Evolutionary conservation across 1,140 invertebrate genomes (phyloP), one percentile per base, ranked within the genome.

Genomic region (Drosophila pseudoobscura): DNA sequence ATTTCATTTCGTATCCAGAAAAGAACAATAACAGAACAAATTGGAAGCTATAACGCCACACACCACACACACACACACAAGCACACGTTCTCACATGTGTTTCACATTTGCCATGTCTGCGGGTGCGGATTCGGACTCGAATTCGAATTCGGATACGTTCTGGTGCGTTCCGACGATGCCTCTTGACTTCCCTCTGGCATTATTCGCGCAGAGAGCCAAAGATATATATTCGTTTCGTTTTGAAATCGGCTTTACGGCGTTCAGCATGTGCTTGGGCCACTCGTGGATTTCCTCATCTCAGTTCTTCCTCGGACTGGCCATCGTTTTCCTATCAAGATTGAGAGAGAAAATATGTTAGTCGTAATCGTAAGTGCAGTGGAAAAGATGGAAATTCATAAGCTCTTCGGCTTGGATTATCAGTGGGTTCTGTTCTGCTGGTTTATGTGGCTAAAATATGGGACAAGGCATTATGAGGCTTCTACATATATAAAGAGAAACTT

Each of bases 51-150:
- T 45, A 80, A 61, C 51, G 69, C 57, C 17, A 51, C 45, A 39
- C 35, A 39, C 11, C 35, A 39, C 20, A 20, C 1, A 0, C 24
- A 26, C 24, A 26, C 24, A 5, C 29, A 31, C 29, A 65, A 44
- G 51, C 46, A 50, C 44, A 49, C 60, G 29, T n/a, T 15, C 43
- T 50, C 53, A 75, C 74, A 87, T 87, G 52, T 87, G 78, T 59
- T 88, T 88, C 83, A 88, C 69, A 87, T 84, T 84, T 69, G 72
- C 55, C 52, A 58, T 59, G 31, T 60, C 63, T 72, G 35, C 47
- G 35, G 35, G 1, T 39, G 45, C 47, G 20, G 56, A 61, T 54
- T 63, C 58, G 29, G 13, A 39, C 0, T 11, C 35, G 29, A 4
- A 26, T 65, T 41, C 47, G 6, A 1, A 31, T 31, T 45, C 52